Percentiles rank a stretch among this genome's conserved stretches.
phyloP scores from a whole-genome alignment of 2,888 invertebrate genomes.

The Polymixis flavicincta region DNA sequence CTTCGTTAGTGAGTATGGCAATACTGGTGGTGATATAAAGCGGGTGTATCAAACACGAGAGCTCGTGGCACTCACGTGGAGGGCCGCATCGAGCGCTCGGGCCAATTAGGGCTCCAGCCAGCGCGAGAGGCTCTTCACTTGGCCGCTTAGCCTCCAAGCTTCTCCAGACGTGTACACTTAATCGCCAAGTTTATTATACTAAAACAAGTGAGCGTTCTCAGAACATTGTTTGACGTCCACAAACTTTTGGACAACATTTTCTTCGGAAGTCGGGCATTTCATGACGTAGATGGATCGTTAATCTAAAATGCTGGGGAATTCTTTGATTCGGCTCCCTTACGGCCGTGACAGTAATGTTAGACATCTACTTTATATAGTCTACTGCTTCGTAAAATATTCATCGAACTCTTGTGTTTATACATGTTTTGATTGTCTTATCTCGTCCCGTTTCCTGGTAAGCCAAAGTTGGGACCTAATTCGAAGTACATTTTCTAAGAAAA shows the following conservation, averaged over 20 bases:
- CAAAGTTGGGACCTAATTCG: constrained; percentile 4
- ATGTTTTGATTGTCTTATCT: constrained; percentile 32
- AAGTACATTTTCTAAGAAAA: neutral
- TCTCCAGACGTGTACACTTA: constrained; percentile 57
- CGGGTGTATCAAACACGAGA: constrained; percentile 65
- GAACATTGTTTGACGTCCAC: constrained; percentile 34
- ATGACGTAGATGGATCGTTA: constrained; percentile 39
- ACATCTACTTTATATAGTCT: constrained; percentile 50
- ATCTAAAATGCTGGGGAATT: constrained; percentile 25
- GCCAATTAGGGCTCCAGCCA: constrained; percentile 71
- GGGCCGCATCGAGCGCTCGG: constrained; percentile 68
- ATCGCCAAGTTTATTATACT: constrained; percentile 60
- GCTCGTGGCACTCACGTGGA: constrained; percentile 58
- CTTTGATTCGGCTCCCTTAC: constrained; percentile 32
- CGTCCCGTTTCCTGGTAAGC: neutral
- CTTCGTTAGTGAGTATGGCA: constrained; percentile 46
- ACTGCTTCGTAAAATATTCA: constrained; percentile 65
- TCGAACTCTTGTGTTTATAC: constrained; percentile 40
- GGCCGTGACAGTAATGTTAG: constrained; percentile 26
- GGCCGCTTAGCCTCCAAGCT: constrained; percentile 63
- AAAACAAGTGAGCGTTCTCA: constrained; percentile 38
- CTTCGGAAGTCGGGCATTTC: constrained; percentile 10
- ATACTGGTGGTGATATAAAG: constrained; percentile 46
- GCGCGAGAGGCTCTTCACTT: constrained; percentile 64
- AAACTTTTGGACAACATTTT: constrained; percentile 40